Base-by-base conservation (phyloP, 1,140 invertebrate genomes). In the Diorhabda elongata region DNA sequence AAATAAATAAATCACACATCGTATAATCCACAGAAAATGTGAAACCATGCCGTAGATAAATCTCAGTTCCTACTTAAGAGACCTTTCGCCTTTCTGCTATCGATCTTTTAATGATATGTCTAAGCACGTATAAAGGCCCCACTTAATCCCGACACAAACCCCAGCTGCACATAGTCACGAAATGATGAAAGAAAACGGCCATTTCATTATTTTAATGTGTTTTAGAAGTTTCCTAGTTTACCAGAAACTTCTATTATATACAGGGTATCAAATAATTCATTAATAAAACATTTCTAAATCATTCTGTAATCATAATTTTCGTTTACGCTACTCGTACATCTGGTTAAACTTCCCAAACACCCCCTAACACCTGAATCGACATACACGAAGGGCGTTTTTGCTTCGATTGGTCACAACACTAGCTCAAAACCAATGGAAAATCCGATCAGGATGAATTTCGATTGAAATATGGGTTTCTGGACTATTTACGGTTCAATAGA, bases 11-110 rank as follows among this genome's bases (percentile, higher is more conserved):
- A 42, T 26, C 59, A 60, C 26, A 60, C 11, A 60, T 60, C 59
- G 42, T 9, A 42, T 60, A 41, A 41, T 26, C 59, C 59, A 41
- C 2, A 60, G 42, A 60, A 41, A 42, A 60, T 41, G 59, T 42
- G 59, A 7, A 6, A 7, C 59, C 59, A 3, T n/a, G 47, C 47
- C 47, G 47, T n/a, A 52, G 47, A 52, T 52, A 52, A 52, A 52
- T 52, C 47, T 52, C 47, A 3, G 47, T 52, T 52, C 47, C n/a
- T 52, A 52, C 47, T 52, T 52, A 52, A 52, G 47, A 52, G 47
- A 52, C 47, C 47, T 52, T 52, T 52, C 47, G 47, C 47, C n/a
- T 52, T 52, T 52, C 47, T 52, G 47, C n/a, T 52, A 52, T 52
- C 47, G 47, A 52, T 52, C 47, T 52, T n/a, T n/a, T 8, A 52